A percentile compares a stretch with the other conserved stretches of the same genome.
phyloP scores from a whole-genome alignment of 2,113 vertebrate genomes.

The Phyllopteryx taeniolatus region DNA sequence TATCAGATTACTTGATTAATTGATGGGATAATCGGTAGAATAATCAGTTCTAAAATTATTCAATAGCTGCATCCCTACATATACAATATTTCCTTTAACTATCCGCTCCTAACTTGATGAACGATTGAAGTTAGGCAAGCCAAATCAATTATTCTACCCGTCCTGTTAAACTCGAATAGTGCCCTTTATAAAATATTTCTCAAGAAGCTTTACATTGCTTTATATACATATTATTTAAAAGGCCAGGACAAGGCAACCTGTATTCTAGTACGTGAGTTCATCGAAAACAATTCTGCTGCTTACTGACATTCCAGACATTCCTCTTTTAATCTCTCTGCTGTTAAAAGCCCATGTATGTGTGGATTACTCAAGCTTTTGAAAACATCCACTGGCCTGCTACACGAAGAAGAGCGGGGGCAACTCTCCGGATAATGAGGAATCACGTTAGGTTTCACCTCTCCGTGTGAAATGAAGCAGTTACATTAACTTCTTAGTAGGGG shows the following conservation, averaged over 20 bases:
- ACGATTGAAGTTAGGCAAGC: not conserved
- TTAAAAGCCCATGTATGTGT: slow-evolving; percentile 49
- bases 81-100: not conserved
- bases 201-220: not conserved
- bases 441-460: slow-evolving; percentile 43
- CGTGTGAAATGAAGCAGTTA: slow-evolving; percentile 40
- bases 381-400: slow-evolving; percentile 36
- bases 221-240: not conserved
- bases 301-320: slow-evolving; percentile 38
- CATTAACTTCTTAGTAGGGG: slow-evolving; percentile 24
- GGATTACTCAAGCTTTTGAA: slow-evolving; percentile 44
- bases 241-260: not conserved
- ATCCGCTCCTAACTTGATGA: not conserved
- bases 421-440: slow-evolving; percentile 35
- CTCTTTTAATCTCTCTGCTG: slow-evolving; percentile 48
- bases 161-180: not conserved
- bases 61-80: not conserved
- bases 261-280: slow-evolving; percentile 1
- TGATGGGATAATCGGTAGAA: too few relatives aligned
- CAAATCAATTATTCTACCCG: not conserved
- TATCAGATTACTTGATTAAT: too few relatives aligned
- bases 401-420: slow-evolving; percentile 25
- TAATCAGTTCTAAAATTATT: too few relatives aligned
- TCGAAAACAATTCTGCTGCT: slow-evolving; percentile 8
- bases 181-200: not conserved